Evolutionary conservation across 2,113 vertebrate genomes (phyloP).

Genomic region (Gambusia affinis): DNA sequence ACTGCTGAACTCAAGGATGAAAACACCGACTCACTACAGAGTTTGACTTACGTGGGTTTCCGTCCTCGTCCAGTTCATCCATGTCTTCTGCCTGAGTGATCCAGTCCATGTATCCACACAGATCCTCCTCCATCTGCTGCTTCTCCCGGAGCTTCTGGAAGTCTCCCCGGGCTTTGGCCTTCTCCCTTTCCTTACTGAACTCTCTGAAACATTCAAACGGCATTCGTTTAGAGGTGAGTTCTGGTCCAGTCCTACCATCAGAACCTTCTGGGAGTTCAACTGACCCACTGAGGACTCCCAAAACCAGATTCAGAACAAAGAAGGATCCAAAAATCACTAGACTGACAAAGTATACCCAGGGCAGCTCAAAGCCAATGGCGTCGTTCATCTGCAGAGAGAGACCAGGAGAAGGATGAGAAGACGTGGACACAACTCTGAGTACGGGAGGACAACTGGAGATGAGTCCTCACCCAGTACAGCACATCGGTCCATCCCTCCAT

Average conservation of each 20-base stretch:
- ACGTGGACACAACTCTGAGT: neutral
- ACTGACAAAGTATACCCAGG: constrained; percentile 93
- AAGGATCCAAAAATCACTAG: constrained; percentile 94
- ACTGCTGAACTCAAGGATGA: neutral
- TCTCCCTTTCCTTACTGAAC: constrained; percentile 77
- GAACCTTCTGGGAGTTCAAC: neutral
- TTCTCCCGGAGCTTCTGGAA: constrained; percentile 77
- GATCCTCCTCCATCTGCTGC: constrained; percentile 78
- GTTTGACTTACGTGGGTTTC: constrained; percentile 57
- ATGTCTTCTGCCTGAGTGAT: constrained; percentile 76
- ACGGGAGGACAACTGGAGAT: neutral
- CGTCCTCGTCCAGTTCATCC: constrained; percentile 72
- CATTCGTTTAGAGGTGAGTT: neutral
- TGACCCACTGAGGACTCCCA: constrained; percentile 93
- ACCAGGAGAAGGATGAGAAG: neutral
- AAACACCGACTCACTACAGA: too few species aligned
- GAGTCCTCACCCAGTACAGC: constrained; percentile 85
- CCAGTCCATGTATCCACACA: constrained; percentile 79
- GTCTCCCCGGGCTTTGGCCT: constrained; percentile 74
- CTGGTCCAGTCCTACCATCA: neutral
- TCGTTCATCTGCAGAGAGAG: constrained; percentile 87
- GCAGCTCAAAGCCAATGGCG: constrained; percentile 90
- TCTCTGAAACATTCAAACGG: constrained; percentile 51
- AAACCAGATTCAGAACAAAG: constrained; percentile 93
- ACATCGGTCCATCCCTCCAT: constrained; percentile 95